Percentiles rank a stretch among this genome's conserved stretches.
phyloP scores from a whole-genome alignment of 2,113 vertebrate genomes.

The Aviceda subcristata region DNA sequence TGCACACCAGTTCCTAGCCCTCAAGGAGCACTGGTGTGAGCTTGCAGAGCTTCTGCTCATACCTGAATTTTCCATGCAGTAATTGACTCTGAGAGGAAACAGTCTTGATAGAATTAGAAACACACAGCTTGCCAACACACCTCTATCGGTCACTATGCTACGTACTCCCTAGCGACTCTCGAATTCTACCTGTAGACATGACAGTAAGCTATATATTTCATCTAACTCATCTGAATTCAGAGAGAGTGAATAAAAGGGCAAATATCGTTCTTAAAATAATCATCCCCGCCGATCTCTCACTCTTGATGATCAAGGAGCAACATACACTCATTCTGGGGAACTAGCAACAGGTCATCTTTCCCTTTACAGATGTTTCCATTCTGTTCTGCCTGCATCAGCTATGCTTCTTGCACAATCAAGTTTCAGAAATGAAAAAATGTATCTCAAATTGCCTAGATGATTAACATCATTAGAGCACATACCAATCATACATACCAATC shows the following conservation, averaged over 20 bases:
- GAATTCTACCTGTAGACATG: accelerated
- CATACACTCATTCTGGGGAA: not conserved
- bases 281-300: not conserved
- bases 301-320: not conserved
- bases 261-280: not conserved
- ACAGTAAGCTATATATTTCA: not conserved
- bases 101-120: not conserved
- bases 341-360: not conserved
- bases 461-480: not conserved
- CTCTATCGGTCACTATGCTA: not conserved
- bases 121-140: not conserved
- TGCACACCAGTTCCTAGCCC: not conserved
- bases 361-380: not conserved
- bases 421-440: not conserved
- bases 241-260: not conserved
- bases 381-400: not conserved
- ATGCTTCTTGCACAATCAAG: not conserved
- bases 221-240: not conserved
- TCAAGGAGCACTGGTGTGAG: not conserved
- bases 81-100: not conserved
- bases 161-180: not conserved
- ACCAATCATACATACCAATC: not conserved
- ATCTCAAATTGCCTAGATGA: not conserved
- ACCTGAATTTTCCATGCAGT: not conserved
- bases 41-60: accelerated